Conservation (phyloP, 2,797 vertebrate species). For the Trachops cirrhosus region DNA sequence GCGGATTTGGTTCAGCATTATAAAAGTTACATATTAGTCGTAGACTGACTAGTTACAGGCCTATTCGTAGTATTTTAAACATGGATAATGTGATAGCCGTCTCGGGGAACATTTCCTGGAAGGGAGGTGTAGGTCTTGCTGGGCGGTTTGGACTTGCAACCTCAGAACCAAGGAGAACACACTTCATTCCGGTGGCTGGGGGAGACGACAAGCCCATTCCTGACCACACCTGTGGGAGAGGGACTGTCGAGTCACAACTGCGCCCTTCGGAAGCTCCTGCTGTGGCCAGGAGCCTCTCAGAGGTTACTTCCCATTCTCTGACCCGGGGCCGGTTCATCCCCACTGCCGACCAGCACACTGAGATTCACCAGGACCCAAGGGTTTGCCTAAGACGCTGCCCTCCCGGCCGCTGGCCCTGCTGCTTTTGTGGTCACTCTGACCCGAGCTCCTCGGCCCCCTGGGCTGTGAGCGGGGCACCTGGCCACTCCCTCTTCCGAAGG, state of each 20-base stretch:
- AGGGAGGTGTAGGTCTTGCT: not conserved
- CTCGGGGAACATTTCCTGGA: slow-evolving; percentile 11
- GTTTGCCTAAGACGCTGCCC: not conserved
- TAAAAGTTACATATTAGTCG: not conserved
- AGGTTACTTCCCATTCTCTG: not conserved
- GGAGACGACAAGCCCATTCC: not conserved
- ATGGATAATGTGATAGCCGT: not conserved
- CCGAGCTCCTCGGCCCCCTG: not conserved
- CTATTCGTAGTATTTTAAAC: not conserved
- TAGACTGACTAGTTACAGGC: not conserved
- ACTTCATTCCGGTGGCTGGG: not conserved
- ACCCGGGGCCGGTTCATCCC: not conserved
- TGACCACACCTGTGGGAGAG: not conserved
- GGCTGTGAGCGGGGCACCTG: too few relatives aligned
- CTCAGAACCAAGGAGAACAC: not conserved
- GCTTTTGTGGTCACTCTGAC: not conserved
- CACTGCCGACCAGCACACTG: not conserved
- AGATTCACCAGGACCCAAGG: not conserved
- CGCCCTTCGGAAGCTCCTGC: not conserved
- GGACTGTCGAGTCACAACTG: not conserved
- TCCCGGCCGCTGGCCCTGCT: not conserved
- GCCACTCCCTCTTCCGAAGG: not conserved
- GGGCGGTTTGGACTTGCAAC: not conserved
- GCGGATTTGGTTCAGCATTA: not conserved
- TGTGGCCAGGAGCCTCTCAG: not conserved